Percentiles rank a stretch among this genome's conserved stretches.
Conservation (phyloP, 2,797 vertebrate genomes). For the Apogon hyalosoma region DNA sequence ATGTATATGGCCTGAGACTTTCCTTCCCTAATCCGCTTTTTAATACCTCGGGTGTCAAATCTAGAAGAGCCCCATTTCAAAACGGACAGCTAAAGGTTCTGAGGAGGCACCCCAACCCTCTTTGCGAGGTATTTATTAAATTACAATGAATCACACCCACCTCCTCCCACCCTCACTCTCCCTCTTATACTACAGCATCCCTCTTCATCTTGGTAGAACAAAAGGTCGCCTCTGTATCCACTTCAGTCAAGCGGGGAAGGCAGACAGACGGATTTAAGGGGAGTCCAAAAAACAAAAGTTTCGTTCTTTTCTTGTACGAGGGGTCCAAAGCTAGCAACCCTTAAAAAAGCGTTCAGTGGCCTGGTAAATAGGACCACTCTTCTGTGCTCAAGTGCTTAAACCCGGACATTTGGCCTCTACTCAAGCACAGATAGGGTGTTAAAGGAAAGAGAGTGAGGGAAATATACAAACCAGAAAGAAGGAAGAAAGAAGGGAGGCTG, state of each 20-base stretch:
- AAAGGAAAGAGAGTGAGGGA: constrained; percentile 38
- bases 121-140: constrained; percentile 68
- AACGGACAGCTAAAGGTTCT: constrained; percentile 59
- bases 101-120: constrained; percentile 58
- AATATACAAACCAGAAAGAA: constrained; percentile 27
- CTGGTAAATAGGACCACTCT: constrained; percentile 66
- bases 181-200: constrained; percentile 60
- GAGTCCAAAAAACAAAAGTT: constrained; percentile 67
- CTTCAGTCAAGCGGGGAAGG: constrained; percentile 67
- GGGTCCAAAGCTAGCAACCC: constrained; percentile 68
- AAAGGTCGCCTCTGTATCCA: constrained; percentile 70
- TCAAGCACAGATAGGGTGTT: constrained; percentile 44
- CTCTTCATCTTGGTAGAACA: constrained; percentile 74
- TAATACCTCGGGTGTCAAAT: constrained; percentile 67
- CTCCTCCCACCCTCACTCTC: constrained; percentile 49
- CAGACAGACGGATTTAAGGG: constrained; percentile 65
- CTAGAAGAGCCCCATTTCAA: constrained; percentile 56
- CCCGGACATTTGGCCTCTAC: constrained; percentile 54
- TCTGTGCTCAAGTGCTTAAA: constrained; percentile 65
- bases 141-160: constrained; percentile 67
- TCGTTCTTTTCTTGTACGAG: constrained; percentile 61
- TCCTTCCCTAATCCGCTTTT: constrained; percentile 64
- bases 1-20: constrained; percentile 60
- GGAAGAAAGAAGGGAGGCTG: constrained; percentile 1
- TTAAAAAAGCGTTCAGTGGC: constrained; percentile 59